Base-by-base conservation (phyloP, 1,140 invertebrate species). In the Zaprionus vittiger region DNA sequence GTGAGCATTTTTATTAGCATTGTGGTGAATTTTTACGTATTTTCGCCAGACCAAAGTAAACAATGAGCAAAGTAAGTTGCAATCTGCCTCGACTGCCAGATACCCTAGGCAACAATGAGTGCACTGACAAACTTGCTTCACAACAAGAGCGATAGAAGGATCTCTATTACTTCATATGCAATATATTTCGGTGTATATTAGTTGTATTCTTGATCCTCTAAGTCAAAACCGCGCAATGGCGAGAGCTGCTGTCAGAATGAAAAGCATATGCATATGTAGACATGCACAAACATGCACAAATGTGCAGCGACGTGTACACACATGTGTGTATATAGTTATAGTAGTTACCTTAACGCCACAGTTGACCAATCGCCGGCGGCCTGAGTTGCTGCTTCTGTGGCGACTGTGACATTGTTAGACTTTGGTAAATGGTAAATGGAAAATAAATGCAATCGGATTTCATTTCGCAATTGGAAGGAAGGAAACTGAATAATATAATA, bases 1-100 rank as follows among this genome's bases (percentile, higher is more conserved):
- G 81, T 83, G 77, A 61, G 65, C 65, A 55, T 73, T 77, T 77
- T 62, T 77, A 67, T 77, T 73, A 77, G 54, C 76, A 78, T 73
- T 77, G 54, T 57, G 56, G 62, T 5, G 14, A 49, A 74, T 47
- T 60, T 60, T 55, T 47, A 17, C 31, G 24, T 52, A 69, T 56
- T 22, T 55, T 24, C 26, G 14, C 37, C 20, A 14, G 49, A 24
- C 44, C 55, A 60, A 60, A 20, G 63, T 49, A 55, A 62, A 41
- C 67, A 52, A 57, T 22, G 41, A 55, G 49, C 49, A 4, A 5
- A 54, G 2, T 12, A 6, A 17, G 15, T 9, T 14, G 3, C 4
- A 26, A 5, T 0, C 54, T 67, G 22, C 17, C 26, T 7, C 11
- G 69, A 38, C 62, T 28, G 5, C 2, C 7, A 28, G 37, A 44